Conservation (phyloP, 2,113 vertebrate genomes). For the Tenrec ecaudatus region DNA sequence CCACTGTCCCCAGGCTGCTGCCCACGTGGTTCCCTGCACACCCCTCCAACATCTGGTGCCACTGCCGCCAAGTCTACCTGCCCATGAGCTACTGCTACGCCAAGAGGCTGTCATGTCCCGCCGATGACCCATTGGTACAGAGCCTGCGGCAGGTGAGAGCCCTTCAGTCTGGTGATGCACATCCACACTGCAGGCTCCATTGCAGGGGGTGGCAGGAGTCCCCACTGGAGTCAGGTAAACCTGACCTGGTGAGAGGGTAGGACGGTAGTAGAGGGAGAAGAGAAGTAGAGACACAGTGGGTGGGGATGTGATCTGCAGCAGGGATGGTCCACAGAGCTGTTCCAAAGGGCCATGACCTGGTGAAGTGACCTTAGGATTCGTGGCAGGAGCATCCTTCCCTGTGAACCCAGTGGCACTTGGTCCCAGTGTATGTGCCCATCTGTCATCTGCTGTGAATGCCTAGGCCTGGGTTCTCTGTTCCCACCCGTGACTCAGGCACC, state of each 20-base stretch:
- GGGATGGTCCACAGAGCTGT: background rate
- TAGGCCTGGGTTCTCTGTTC: background rate
- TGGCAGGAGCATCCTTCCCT: background rate
- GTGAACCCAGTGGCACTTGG: background rate
- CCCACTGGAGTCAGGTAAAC: background rate
- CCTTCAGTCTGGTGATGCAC: background rate
- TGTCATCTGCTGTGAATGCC: background rate
- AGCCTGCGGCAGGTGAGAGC: constrained; percentile 94
- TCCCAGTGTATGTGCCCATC: background rate
- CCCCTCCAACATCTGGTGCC: constrained; percentile 96
- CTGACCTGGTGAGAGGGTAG: background rate
- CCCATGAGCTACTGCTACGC: constrained; percentile 99
- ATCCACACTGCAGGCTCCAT: background rate
- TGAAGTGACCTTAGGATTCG: background rate
- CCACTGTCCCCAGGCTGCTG: constrained; percentile 89
- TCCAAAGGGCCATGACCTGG: background rate
- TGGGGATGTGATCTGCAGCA: background rate
- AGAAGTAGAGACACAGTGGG: background rate
- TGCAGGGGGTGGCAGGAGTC: background rate
- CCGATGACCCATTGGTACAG: constrained; percentile 91
- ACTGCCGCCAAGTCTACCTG: constrained; percentile 97
- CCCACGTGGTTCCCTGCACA: constrained; percentile 94
- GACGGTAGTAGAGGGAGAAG: background rate
- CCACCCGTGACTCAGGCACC: background rate
- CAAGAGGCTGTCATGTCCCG: constrained; percentile 86